A percentile compares a stretch with the other conserved stretches of the same genome.
Evolutionary conservation across 2,797 vertebrate species (phyloP).

Genomic region (Halcyon leucocephala): DNA sequence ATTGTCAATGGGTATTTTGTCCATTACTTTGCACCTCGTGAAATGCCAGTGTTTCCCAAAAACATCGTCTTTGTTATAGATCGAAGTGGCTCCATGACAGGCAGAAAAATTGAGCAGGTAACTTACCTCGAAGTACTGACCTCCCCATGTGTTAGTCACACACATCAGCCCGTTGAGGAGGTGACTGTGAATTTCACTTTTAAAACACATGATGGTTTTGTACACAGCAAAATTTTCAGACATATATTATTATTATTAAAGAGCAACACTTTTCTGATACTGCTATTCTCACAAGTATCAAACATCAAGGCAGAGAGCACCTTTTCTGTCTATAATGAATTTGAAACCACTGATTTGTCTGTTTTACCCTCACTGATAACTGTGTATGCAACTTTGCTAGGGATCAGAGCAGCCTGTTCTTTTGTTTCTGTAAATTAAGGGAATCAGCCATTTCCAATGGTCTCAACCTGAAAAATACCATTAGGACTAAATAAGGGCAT

Average conservation of each 20-base stretch:
- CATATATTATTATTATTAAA: not conserved
- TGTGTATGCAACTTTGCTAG: not conserved
- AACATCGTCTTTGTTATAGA: conserved; percentile 93
- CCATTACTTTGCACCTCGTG: conserved; percentile 89
- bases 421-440: not conserved
- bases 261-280: not conserved
- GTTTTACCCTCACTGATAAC: not conserved
- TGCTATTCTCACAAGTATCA: rapidly evolving
- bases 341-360: not conserved
- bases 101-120: conserved; percentile 89
- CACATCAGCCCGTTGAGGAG: rapidly evolving
- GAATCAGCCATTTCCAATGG: not conserved
- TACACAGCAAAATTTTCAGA: not conserved
- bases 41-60: conserved; percentile 85
- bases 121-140: not conserved
- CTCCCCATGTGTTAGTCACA: not conserved
- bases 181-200: not conserved
- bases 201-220: not conserved
- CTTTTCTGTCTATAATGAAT: not conserved
- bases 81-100: conserved; percentile 86
- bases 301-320: not conserved
- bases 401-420: not conserved
- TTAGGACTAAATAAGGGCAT: not conserved
- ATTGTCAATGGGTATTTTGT: conserved; percentile 93
- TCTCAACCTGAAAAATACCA: not conserved